Conservation (phyloP, 92 coral and sea anemone genomes). For the Chrysogorgia sp. region DNA sequence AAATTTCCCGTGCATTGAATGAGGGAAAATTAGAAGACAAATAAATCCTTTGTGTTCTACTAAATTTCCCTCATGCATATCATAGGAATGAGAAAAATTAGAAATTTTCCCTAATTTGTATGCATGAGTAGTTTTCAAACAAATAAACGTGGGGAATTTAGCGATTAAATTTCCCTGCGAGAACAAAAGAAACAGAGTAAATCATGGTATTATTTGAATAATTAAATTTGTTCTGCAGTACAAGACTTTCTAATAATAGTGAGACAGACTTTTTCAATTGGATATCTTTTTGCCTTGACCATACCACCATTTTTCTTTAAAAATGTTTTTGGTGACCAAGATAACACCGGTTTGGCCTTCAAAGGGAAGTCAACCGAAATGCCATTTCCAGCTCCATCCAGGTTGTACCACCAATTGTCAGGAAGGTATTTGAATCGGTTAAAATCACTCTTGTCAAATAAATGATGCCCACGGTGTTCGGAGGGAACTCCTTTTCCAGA, state of each 20-base stretch:
- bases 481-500: slow-evolving; percentile 48
- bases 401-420: slow-evolving; percentile 60
- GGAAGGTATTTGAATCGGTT: slow-evolving; percentile 40
- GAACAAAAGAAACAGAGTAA: too few species aligned
- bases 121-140: too few species aligned
- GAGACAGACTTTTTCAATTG: too few species aligned
- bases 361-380: slow-evolving; percentile 55
- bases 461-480: slow-evolving; percentile 52
- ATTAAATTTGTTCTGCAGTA: slow-evolving; percentile 17
- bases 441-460: slow-evolving; percentile 45
- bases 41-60: too few species aligned
- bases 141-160: too few species aligned
- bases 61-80: too few species aligned
- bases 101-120: too few species aligned
- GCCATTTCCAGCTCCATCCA: slow-evolving; percentile 65
- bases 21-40: too few species aligned
- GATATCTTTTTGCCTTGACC: slow-evolving; percentile 36
- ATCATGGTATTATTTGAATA: too few species aligned
- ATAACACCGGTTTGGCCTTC: slow-evolving; percentile 50
- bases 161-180: too few species aligned
- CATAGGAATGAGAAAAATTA: too few species aligned
- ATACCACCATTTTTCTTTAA: slow-evolving; percentile 17
- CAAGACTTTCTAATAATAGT: slow-evolving; percentile 42
- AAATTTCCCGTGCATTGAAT: too few species aligned
- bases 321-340: slow-evolving; percentile 48